Base-by-base conservation (phyloP, 1,140 invertebrate species). In the Harpegnathos saltator region DNA sequence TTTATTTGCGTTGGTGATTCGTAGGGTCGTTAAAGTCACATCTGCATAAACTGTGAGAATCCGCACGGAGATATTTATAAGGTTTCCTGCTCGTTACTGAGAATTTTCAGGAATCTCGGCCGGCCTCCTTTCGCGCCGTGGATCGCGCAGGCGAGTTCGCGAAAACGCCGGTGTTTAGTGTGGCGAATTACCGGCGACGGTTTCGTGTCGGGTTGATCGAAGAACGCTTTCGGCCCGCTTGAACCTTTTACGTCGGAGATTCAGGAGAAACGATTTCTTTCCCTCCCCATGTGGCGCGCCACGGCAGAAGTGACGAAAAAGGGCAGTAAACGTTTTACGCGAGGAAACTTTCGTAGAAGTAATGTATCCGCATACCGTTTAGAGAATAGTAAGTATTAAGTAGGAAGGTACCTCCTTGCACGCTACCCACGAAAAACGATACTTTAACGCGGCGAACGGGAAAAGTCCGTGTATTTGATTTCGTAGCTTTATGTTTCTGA, bases 361-460 rank as follows among this genome's bases (percentile, higher is more conserved):
- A 88, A 88, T 81, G 86, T 75, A 87, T 88, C 86, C 86, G 85
- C 85, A 68, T 59, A 56, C 84, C 72, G 80, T 56, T 50, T 81
- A 86, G 80, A 87, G 82, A 87, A 87, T 87, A 74, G 80, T 78
- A 78, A 87, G 85, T 87, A 87, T 83, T 61, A 86, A 68, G 62
- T 71, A 73, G 68, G 61, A 84, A 86, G 83, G 85, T 87, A 87
- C 83, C 85, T 78, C 74, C 15, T 84, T 84, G 86, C 86, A 87
- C 86, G 86, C 86, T 84, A 87, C 69, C 86, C 48, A 62, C 72
- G 61, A 83, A 77, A 83, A 83, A 83, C 78, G 78, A 74, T 72
- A 63, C 69, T 82, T 52, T 62, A 62, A 74, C 59, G 56, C 19
- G 56, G 66, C 38, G 44, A 74, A 69, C 52, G 59, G 44, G 73